These are phyloP conservation scores for Paraescarpia echinospica DNA, from an alignment of 1,140 invertebrate genomes.

Conservation along the genomic window DNA sequence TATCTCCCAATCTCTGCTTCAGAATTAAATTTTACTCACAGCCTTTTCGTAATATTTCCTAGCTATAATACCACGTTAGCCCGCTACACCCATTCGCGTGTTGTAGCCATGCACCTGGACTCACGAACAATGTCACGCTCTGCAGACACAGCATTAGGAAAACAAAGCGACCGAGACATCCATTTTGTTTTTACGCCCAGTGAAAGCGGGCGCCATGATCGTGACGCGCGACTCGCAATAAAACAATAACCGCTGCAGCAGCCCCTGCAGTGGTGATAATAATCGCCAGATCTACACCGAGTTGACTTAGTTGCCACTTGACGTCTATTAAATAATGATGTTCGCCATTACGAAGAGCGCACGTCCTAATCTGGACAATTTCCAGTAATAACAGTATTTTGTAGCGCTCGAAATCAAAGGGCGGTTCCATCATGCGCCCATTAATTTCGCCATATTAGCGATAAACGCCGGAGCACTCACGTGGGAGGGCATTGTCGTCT, in stretches of 20 bases:
- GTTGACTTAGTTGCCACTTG: constrained; percentile 4
- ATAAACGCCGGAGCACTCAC: background rate
- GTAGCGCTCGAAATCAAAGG: background rate
- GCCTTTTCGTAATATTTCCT: too few relatives aligned
- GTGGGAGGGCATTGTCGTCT: background rate
- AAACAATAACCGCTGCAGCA: background rate
- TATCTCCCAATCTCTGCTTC: too few relatives aligned
- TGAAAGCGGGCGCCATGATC: background rate
- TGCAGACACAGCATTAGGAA: background rate
- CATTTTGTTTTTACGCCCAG: background rate
- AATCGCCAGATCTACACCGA: background rate
- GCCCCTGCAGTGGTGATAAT: background rate
- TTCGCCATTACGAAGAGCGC: background rate
- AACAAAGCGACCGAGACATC: background rate
- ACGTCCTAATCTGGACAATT: background rate
- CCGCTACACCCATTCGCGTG: background rate
- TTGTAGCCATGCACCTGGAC: background rate
- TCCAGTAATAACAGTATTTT: constrained; percentile 2
- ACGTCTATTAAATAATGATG: constrained; percentile 6
- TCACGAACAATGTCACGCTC: background rate
- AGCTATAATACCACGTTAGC: background rate
- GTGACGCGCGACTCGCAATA: background rate
- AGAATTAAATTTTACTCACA: too few relatives aligned
- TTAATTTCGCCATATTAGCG: constrained; percentile 5
- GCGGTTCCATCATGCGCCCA: background rate